Evolutionary conservation across 2,888 invertebrate species (phyloP).

Genomic region (Hyppa rectilinea): DNA sequence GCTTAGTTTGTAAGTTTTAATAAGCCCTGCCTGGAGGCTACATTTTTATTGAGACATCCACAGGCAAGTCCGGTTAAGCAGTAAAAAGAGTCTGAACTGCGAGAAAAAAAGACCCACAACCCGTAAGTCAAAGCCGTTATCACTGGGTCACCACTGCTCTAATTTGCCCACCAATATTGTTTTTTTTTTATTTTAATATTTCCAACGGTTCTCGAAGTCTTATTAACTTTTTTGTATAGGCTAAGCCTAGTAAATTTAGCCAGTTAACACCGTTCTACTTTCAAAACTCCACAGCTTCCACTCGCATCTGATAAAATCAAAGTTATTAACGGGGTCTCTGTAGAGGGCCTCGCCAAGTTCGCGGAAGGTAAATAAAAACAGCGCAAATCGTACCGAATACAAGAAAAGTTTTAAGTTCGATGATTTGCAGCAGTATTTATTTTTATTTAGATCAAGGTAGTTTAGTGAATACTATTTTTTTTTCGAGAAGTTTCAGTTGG

Average conservation of each 20-base stretch:
- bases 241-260: constrained; percentile 24
- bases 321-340: constrained; percentile 33
- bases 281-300: constrained; percentile 21
- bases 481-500: not conserved
- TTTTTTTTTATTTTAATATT: not conserved
- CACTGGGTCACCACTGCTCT: too few relatives aligned
- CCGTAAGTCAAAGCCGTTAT: too few relatives aligned
- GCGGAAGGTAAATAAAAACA: constrained; percentile 30
- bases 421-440: constrained; percentile 34
- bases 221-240: constrained; percentile 5
- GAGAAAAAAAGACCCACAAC: too few relatives aligned
- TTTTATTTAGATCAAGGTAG: constrained; percentile 30
- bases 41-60: too few relatives aligned
- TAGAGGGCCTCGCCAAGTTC: constrained; percentile 39
- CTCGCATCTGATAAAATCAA: constrained; percentile 42
- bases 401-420: constrained; percentile 37
- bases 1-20: too few relatives aligned
- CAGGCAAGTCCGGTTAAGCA: too few relatives aligned
- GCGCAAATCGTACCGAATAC: constrained; percentile 21
- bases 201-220: not conserved
- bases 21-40: too few relatives aligned
- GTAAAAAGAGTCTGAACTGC: too few relatives aligned
- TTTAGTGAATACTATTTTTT: not conserved
- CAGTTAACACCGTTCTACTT: constrained; percentile 36
- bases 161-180: not conserved